A percentile compares a stretch with the other conserved stretches of the same genome.
phyloP scores from a whole-genome alignment of 2,113 vertebrate genomes.

The Oenanthe melanoleuca region DNA sequence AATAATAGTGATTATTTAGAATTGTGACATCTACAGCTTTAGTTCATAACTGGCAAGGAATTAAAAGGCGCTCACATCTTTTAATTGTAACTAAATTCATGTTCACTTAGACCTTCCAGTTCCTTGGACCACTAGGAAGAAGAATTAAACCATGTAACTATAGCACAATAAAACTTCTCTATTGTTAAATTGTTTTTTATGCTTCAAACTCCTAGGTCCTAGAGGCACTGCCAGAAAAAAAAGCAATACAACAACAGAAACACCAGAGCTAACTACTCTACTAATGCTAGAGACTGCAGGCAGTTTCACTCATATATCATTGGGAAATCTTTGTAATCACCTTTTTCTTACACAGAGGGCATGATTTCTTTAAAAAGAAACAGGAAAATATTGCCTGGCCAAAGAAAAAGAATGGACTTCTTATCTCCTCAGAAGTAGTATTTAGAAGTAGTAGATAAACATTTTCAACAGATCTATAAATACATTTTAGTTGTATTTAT shows the following conservation, averaged over 20 bases:
- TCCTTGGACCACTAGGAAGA: not conserved
- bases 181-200: not conserved
- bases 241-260: not conserved
- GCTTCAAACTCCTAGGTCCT: not conserved
- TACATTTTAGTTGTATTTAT: not conserved
- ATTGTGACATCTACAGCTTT: not conserved
- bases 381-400: not conserved
- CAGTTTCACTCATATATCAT: not conserved
- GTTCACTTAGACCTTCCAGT: not conserved
- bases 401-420: not conserved
- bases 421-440: not conserved
- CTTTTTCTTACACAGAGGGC: not conserved
- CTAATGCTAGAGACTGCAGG: not conserved
- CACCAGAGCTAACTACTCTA: not conserved
- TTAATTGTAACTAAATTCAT: not conserved
- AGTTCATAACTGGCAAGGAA: not conserved
- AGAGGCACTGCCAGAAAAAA: not conserved
- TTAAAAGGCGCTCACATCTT: not conserved
- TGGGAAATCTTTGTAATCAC: not conserved
- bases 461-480: not conserved
- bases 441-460: not conserved
- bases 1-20: not conserved
- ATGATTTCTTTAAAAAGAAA: not conserved
- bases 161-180: not conserved
- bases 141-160: constrained; percentile 4